phyloP scores from a whole-genome alignment of 2,888 invertebrate genomes.

The Hyposoter didymator region DNA sequence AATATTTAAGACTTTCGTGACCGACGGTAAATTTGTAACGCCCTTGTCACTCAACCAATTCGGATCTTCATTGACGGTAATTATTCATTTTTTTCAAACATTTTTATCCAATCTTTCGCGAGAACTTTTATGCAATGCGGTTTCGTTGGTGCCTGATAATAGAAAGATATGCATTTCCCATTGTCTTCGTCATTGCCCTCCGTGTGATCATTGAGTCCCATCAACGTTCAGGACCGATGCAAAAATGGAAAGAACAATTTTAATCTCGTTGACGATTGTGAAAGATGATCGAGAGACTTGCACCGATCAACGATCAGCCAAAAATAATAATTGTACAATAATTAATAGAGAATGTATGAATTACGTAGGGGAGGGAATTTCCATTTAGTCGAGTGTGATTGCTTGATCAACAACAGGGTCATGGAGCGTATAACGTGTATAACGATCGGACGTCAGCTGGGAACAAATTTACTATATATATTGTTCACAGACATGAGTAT shows the following conservation, averaged over 20 bases:
- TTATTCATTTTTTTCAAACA: neutral
- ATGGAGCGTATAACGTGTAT: neutral
- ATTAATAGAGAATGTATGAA: neutral
- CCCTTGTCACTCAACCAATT: neutral
- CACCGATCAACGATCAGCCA: neutral
- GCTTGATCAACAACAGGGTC: constrained; percentile 29
- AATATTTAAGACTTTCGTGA: constrained; percentile 18
- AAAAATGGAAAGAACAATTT: neutral
- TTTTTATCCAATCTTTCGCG: neutral
- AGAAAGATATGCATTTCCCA: neutral
- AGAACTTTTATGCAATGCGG: neutral
- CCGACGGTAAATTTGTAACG: too few relatives aligned
- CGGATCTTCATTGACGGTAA: neutral
- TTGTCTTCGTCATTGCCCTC: neutral
- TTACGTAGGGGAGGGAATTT: constrained; percentile 19
- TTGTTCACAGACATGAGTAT: constrained; percentile 5
- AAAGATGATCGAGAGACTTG: neutral
- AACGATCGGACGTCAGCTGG: constrained; percentile 26
- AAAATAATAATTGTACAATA: neutral
- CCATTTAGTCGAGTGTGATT: constrained; percentile 37
- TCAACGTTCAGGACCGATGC: neutral
- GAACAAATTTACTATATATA: constrained; percentile 26
- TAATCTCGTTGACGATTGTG: neutral
- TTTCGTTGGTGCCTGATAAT: neutral
- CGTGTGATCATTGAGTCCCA: neutral